phyloP scores from a whole-genome alignment of 2,113 vertebrate genomes.

The Notothenia coriiceps region DNA sequence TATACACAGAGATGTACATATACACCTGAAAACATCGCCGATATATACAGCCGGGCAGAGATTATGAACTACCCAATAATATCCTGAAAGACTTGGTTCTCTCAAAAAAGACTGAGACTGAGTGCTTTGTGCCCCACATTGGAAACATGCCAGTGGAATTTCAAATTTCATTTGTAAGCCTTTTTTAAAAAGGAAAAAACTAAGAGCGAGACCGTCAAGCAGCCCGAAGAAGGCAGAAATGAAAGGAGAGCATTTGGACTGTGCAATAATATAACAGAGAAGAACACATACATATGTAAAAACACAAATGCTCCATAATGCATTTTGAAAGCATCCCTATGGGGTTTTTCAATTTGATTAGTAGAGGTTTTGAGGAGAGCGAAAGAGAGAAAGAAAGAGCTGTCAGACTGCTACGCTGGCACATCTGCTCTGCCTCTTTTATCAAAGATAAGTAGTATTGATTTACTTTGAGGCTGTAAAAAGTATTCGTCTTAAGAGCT shows the following conservation, averaged over 20 bases:
- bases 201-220: constrained; percentile 15
- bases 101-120: constrained; percentile 37
- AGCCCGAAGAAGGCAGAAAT: background rate
- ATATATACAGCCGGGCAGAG: constrained; percentile 3
- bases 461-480: constrained; percentile 85
- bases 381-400: constrained; percentile 55
- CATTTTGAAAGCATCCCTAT: constrained; percentile 44
- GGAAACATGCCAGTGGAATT: constrained; percentile 38
- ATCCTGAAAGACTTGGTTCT: constrained; percentile 25
- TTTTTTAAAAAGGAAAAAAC: constrained; percentile 42
- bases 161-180: constrained; percentile 49
- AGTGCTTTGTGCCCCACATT: constrained; percentile 18
- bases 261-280: constrained; percentile 21
- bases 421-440: constrained; percentile 80
- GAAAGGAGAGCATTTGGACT: constrained; percentile 18
- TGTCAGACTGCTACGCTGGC: constrained; percentile 74
- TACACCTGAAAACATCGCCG: constrained; percentile 25
- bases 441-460: constrained; percentile 87
- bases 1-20: background rate
- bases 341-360: constrained; percentile 64
- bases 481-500: constrained; percentile 85
- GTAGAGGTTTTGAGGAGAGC: constrained; percentile 56
- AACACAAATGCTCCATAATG: constrained; percentile 38
- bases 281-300: constrained; percentile 49
- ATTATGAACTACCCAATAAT: constrained; percentile 32